Percentiles rank a stretch among this genome's conserved stretches.
Evolutionary conservation across 92 coral and sea anemone genomes (phyloP).

Genomic region (Bergia puertoricense): DNA sequence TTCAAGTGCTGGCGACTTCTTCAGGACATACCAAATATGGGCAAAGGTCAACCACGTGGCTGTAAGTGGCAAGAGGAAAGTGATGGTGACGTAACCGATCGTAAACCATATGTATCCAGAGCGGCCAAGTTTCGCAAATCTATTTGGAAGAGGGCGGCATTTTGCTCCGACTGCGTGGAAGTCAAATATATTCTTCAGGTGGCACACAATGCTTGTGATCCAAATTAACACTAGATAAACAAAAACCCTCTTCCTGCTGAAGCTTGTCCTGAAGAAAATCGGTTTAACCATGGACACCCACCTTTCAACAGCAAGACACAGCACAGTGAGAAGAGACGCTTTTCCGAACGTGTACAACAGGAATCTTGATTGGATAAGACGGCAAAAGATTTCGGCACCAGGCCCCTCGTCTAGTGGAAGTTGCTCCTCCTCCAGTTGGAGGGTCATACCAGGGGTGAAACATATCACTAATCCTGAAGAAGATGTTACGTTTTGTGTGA

Average conservation of each 20-base stretch:
- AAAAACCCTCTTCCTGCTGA: not conserved
- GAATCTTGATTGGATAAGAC: not conserved
- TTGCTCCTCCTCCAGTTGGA: not conserved
- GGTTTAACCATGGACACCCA: slow-evolving; percentile 8
- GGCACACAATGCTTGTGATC: not conserved
- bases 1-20: not conserved
- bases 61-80: slow-evolving; percentile 45
- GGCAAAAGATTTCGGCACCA: not conserved
- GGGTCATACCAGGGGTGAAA: not conserved
- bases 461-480: not conserved
- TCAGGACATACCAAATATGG: slow-evolving; percentile 38
- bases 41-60: slow-evolving; percentile 47
- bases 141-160: not conserved
- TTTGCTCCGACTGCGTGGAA: not conserved
- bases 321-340: slow-evolving; percentile 5
- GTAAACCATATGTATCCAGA: slow-evolving; percentile 12
- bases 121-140: not conserved
- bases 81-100: slow-evolving; percentile 43
- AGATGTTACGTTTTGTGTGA: too few species aligned
- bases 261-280: not conserved
- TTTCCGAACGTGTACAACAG: not conserved
- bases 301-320: slow-evolving; percentile 8
- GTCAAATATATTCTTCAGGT: not conserved
- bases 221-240: not conserved
- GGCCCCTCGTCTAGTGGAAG: not conserved